Conservation (phyloP, 1,140 invertebrate species). For the Periplaneta americana region DNA sequence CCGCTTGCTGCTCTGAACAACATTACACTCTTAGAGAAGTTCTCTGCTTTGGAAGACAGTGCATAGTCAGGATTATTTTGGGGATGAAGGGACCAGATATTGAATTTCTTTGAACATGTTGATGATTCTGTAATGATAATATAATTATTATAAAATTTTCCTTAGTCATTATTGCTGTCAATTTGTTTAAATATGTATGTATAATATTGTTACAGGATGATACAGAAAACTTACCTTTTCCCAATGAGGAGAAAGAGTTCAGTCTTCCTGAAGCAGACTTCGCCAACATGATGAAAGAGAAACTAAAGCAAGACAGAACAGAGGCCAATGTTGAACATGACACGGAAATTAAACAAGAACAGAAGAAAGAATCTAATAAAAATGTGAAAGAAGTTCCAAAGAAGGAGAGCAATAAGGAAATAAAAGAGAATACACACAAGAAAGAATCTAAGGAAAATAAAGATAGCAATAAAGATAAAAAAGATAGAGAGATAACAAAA, state of each 20-base stretch:
- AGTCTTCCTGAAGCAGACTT: slow-evolving; percentile 60
- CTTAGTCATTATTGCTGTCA: too few species aligned
- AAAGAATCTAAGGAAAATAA: slow-evolving; percentile 31
- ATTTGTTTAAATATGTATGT: too few species aligned
- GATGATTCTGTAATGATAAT: too few species aligned
- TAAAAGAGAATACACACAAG: not conserved
- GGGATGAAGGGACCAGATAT: too few species aligned
- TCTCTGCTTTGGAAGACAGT: too few species aligned
- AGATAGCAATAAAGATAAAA: not conserved
- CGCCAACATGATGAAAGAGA: slow-evolving; percentile 41
- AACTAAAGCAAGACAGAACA: slow-evolving; percentile 32
- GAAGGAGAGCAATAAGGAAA: slow-evolving; percentile 36
- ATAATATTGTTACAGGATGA: slow-evolving; percentile 54
- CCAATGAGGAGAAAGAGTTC: slow-evolving; percentile 65
- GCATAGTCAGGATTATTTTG: too few species aligned
- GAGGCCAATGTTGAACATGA: not conserved
- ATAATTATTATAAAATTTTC: too few species aligned
- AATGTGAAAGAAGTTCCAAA: slow-evolving; percentile 28
- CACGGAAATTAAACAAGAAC: slow-evolving; percentile 41
- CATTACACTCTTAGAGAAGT: too few species aligned
- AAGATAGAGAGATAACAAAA: slow-evolving; percentile 14
- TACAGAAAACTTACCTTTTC: slow-evolving; percentile 72
- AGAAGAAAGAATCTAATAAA: slow-evolving; percentile 19
- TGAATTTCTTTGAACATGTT: too few species aligned
- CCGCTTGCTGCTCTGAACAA: too few species aligned